phyloP scores from a whole-genome alignment of 2,888 invertebrate species.

The Ariolimax columbianus region DNA sequence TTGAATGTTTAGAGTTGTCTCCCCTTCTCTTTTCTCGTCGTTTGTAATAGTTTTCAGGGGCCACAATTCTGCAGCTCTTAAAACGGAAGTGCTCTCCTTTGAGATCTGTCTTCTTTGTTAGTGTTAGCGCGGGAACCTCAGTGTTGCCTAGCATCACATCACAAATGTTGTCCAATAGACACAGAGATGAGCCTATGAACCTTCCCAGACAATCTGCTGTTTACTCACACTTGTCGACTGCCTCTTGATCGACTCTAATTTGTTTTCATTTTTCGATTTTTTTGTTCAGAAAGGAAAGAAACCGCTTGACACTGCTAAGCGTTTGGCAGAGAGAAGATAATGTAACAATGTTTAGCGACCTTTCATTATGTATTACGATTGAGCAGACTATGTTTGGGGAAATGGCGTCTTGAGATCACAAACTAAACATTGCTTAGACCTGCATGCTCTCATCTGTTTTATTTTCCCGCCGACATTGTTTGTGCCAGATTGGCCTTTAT shows the following conservation, averaged over 20 bases:
- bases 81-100: neutral
- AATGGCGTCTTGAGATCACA: too few relatives aligned
- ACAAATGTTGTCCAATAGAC: neutral
- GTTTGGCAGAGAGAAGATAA: neutral
- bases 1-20: neutral
- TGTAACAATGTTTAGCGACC: neutral
- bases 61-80: neutral
- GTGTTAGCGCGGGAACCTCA: neutral
- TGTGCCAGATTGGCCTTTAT: too few relatives aligned
- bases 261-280: neutral
- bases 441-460: too few relatives aligned
- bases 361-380: too few relatives aligned
- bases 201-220: neutral
- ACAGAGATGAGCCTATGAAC: neutral
- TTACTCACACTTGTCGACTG: neutral
- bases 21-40: neutral
- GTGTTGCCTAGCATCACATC: neutral
- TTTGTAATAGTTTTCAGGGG: constrained; percentile 6
- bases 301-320: neutral
- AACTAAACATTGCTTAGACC: too few relatives aligned
- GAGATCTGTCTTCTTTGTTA: neutral
- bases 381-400: too few relatives aligned
- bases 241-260: neutral
- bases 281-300: neutral
- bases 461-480: too few relatives aligned